Conservation (phyloP, 1,140 invertebrate genomes). For the Neodiprion fabricii region DNA sequence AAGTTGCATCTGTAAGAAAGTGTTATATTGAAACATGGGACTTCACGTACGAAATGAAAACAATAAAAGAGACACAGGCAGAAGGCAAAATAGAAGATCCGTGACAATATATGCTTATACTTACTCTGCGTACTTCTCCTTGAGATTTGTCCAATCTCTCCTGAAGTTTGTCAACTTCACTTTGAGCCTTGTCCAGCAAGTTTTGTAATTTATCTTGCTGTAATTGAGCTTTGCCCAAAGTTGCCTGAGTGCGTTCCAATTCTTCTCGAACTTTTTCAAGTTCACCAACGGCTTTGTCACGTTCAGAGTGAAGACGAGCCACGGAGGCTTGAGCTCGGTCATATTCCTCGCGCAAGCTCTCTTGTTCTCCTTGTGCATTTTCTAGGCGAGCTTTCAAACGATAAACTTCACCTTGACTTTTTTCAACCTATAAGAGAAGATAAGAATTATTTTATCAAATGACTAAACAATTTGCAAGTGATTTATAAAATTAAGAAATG, state of each 20-base stretch:
- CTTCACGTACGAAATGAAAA: not conserved
- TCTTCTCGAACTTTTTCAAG: constrained; percentile 91
- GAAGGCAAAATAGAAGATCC: not conserved
- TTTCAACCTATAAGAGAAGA: constrained; percentile 66
- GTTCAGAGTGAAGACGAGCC: constrained; percentile 83
- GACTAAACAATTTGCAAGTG: not conserved
- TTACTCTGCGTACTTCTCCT: constrained; percentile 80
- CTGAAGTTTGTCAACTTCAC: constrained; percentile 88
- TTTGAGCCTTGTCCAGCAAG: constrained; percentile 85
- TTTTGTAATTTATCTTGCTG: constrained; percentile 91
- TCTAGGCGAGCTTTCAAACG: constrained; percentile 91
- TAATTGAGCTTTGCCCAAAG: constrained; percentile 86
- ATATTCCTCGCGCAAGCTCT: constrained; percentile 89
- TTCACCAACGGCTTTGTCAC: constrained; percentile 84
- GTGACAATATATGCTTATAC: constrained; percentile 33
- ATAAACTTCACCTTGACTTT: constrained; percentile 94
- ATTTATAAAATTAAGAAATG: not conserved
- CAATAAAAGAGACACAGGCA: not conserved
- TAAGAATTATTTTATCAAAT: not conserved
- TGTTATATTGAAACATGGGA: not conserved
- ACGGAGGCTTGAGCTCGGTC: constrained; percentile 79
- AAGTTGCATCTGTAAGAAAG: constrained; percentile 74
- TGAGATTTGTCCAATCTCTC: constrained; percentile 84
- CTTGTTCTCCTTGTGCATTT: constrained; percentile 92
- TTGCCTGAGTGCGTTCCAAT: constrained; percentile 86